phyloP scores from a whole-genome alignment of 2,797 vertebrate genomes.

The Huso huso region DNA sequence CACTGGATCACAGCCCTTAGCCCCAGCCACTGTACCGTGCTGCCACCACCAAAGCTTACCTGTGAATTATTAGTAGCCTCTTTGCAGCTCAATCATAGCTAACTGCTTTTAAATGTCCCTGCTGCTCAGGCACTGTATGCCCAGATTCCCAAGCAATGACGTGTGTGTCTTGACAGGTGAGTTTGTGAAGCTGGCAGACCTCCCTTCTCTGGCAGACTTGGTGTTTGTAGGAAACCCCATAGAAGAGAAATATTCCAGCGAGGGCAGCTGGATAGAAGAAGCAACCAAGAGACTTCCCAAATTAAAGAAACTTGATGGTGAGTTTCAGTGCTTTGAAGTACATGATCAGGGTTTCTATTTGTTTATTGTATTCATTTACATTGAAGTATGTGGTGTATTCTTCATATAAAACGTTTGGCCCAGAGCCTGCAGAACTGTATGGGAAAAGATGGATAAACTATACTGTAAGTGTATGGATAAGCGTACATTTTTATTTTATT shows the following conservation, averaged over 20 bases:
- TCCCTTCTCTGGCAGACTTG: constrained; percentile 77
- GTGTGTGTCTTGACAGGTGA: constrained; percentile 59
- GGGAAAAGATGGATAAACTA: too few species aligned
- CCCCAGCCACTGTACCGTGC: too few species aligned
- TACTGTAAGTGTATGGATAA: neutral
- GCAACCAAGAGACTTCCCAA: constrained; percentile 78
- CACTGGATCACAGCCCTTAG: too few species aligned
- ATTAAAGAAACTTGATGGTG: constrained; percentile 90
- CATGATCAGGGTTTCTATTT: neutral
- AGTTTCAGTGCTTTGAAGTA: constrained; percentile 23
- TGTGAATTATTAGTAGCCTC: too few species aligned
- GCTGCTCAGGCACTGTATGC: too few species aligned
- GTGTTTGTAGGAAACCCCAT: constrained; percentile 93
- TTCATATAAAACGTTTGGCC: too few species aligned
- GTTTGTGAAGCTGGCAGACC: constrained; percentile 79
- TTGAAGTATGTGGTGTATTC: neutral
- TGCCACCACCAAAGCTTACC: too few species aligned
- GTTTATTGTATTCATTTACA: neutral
- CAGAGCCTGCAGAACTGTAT: too few species aligned
- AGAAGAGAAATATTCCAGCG: constrained; percentile 78
- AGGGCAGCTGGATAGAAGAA: constrained; percentile 85
- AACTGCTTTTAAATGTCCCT: too few species aligned
- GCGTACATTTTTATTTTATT: too few species aligned
- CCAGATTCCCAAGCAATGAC: neutral
- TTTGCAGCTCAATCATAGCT: too few species aligned